Evolutionary conservation across 2,113 vertebrate species (phyloP).

Genomic region (Dipodomys ordii): DNA sequence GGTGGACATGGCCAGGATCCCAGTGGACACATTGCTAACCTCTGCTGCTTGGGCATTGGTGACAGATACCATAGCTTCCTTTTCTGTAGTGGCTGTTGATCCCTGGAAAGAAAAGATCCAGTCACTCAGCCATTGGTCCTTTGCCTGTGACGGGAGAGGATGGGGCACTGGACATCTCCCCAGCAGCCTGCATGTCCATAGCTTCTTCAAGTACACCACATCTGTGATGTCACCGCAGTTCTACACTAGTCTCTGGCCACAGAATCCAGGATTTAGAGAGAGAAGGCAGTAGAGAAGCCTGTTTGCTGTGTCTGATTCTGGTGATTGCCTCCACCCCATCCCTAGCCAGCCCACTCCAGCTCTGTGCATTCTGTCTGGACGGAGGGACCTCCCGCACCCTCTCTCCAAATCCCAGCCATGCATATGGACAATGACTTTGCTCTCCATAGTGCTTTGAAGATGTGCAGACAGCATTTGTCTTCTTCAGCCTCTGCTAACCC

Average conservation of each 20-base stretch:
- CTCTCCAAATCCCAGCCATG: too few relatives aligned
- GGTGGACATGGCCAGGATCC: not conserved
- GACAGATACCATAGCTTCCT: not conserved
- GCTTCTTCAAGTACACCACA: not conserved
- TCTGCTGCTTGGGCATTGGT: not conserved
- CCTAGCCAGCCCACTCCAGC: not conserved
- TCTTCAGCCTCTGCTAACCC: not conserved
- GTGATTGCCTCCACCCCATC: not conserved
- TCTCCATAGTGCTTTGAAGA: fast-evolving
- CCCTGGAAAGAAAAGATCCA: conserved; percentile 16
- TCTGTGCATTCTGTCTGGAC: not conserved
- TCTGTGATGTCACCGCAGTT: not conserved
- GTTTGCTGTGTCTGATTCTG: not conserved
- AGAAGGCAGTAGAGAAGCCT: not conserved
- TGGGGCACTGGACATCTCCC: too few relatives aligned
- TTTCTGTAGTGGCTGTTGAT: not conserved
- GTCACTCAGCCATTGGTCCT: not conserved
- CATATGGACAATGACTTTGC: not conserved
- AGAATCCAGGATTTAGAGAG: not conserved
- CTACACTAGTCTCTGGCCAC: not conserved
- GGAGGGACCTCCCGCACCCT: not conserved
- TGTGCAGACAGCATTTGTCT: fast-evolving
- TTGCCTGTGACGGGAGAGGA: not conserved
- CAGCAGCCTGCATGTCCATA: not conserved
- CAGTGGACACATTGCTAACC: not conserved